Conservation (phyloP, 2,888 invertebrate genomes). For the Odontothrips loti region DNA sequence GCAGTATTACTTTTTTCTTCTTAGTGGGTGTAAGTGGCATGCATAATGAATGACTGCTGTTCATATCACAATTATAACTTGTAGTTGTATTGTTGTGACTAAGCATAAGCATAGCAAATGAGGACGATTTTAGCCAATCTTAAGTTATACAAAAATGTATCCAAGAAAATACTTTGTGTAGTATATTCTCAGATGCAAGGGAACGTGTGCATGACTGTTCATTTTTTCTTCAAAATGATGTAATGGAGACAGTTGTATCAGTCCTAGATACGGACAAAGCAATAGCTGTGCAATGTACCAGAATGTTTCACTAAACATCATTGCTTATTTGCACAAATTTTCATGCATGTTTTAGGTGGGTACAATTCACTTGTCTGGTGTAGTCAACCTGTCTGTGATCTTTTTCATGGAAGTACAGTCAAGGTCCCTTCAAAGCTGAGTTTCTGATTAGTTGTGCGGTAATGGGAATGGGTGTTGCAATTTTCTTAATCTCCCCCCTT, state of each 20-base stretch:
- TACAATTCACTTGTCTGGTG: background rate
- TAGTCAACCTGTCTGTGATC: constrained; percentile 24
- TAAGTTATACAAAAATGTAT: background rate
- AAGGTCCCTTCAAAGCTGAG: background rate
- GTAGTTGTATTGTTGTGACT: constrained; percentile 11
- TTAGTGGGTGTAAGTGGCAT: constrained; percentile 4
- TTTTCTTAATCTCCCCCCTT: background rate
- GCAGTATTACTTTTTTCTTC: background rate
- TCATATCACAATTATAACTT: constrained; percentile 7
- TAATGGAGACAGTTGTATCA: background rate
- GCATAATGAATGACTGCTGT: constrained; percentile 13
- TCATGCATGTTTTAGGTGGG: background rate
- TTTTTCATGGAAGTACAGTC: background rate
- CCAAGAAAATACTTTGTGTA: background rate
- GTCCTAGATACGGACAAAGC: background rate
- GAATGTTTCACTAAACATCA: background rate
- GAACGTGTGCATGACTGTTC: background rate
- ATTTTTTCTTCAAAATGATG: background rate
- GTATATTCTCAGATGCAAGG: background rate
- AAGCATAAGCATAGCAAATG: constrained; percentile 4
- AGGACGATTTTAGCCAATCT: constrained; percentile 22
- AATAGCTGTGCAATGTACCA: background rate
- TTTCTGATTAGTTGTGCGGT: background rate
- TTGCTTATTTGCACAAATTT: background rate
- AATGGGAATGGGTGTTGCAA: background rate